Evolutionary conservation across 2,113 vertebrate genomes (phyloP), one percentile per base, ranked within the genome.

Genomic region (Epinephelus moara): DNA sequence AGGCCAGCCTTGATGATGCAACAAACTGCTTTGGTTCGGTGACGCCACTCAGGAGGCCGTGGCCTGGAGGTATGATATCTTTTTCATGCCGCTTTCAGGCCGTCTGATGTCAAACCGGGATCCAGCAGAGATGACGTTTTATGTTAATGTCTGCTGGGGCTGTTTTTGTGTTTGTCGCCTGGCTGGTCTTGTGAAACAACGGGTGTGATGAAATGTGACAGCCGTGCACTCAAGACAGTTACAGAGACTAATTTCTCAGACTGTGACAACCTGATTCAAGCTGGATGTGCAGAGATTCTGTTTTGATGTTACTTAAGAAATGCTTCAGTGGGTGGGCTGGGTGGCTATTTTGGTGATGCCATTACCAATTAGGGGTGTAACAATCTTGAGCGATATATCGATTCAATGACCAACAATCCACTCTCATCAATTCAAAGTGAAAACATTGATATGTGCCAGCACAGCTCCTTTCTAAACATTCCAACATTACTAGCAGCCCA

Each of bases 21-120:
- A 85, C 76, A 60, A n/a, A 64, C 69, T 37, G 25, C 72, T 82
- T 3, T 30, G 78, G 66, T 88, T 81, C 62, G 56, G 62, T 64
- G 81, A 85, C 21, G 11, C 50, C 49, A 42, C 74, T 71, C 60
- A 81, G 64, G 33, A 81, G 74, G 37, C 25, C 33, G 71, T 10
- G 70, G 61, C 74, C 53, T 23, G 30, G 68, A 82, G 69, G 68
- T 78, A 70, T 13, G 30, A 71, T 67, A 75, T 87, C 62, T 69
- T 82, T 86, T 89, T 93, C 77, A 87, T 80, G 80, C 68, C 17
- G 83, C 53, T 73, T 71, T 62, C 40, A 37, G 50, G 45, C 76
- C 61, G 53, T 74, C 74, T 74, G 88, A 91, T 90, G 83, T 92
- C 87, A 90, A 87, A 87, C 82, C 63, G 66, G 66, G 53, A 83